These are phyloP conservation scores for Helogale parvula DNA, from an alignment of 2,113 vertebrate genomes.

Conservation along the genomic window DNA sequence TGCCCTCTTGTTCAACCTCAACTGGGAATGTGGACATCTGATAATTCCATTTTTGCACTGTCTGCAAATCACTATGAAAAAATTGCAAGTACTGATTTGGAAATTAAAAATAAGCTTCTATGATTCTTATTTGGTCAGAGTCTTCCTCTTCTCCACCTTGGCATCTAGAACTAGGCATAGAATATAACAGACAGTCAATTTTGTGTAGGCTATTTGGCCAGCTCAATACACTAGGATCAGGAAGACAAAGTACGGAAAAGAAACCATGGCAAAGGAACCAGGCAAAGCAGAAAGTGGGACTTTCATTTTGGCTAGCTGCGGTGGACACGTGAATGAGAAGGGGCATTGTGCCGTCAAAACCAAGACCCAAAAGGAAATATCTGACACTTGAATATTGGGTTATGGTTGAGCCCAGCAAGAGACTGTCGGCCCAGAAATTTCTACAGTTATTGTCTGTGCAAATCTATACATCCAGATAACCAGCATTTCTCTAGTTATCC, in stretches of 20 bases:
- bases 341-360: not conserved
- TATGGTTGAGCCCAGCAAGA: not conserved
- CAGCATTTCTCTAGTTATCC: not conserved
- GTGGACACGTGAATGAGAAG: not conserved
- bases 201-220: not conserved
- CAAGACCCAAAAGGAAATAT: not conserved
- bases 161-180: too few species aligned
- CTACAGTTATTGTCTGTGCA: too few species aligned
- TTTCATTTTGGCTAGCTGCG: not conserved
- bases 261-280: not conserved
- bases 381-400: not conserved
- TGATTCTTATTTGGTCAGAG: not conserved
- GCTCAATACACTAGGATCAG: not conserved
- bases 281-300: accelerated
- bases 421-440: not conserved
- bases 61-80: not conserved
- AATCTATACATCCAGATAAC: not conserved
- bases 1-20: not conserved
- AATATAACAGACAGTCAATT: not conserved
- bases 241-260: too few species aligned
- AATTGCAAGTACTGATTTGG: not conserved
- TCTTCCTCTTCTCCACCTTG: not conserved
- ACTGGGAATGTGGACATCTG: not conserved
- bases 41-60: not conserved
- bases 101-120: not conserved